Conservation (phyloP, 2,113 vertebrate genomes). For the Scomber scombrus region DNA sequence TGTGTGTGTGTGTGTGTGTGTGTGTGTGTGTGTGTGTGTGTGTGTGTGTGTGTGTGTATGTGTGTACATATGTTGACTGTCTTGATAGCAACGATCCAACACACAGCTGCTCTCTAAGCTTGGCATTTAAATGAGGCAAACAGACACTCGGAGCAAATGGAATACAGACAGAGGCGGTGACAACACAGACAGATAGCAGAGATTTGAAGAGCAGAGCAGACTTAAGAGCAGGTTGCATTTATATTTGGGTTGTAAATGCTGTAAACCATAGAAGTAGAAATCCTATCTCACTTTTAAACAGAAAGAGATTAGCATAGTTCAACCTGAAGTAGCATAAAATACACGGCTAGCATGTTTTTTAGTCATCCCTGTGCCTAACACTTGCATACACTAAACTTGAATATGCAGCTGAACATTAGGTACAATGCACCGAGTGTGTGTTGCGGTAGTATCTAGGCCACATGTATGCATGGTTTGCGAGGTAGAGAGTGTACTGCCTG, state of each 20-base stretch:
- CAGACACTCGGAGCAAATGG: constrained; percentile 75
- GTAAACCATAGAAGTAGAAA: constrained; percentile 15
- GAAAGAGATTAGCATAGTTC: background rate
- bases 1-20: constrained; percentile 32
- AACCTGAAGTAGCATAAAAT: background rate
- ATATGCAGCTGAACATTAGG: constrained; percentile 20
- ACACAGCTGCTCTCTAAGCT: constrained; percentile 78
- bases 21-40: constrained; percentile 50
- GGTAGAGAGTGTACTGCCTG: constrained; percentile 77
- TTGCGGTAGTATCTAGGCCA: constrained; percentile 68
- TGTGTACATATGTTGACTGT: constrained; percentile 73
- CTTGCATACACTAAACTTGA: background rate
- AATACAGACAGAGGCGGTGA: constrained; percentile 67
- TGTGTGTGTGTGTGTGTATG: constrained; percentile 35
- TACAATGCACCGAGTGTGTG: constrained; percentile 39
- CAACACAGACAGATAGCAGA: constrained; percentile 67
- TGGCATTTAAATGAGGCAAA: constrained; percentile 79
- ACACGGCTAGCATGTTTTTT: background rate
- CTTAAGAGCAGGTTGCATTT: constrained; percentile 64
- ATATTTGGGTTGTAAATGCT: constrained; percentile 13
- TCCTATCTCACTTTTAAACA: constrained; percentile 10
- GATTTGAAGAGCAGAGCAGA: constrained; percentile 49
- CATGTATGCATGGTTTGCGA: constrained; percentile 77
- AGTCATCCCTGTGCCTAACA: background rate
- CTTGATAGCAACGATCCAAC: constrained; percentile 78